A percentile compares a stretch with the other conserved stretches of the same genome.
Conservation (phyloP, 2,888 invertebrate species). For the Macrosoma leucophasiata region DNA sequence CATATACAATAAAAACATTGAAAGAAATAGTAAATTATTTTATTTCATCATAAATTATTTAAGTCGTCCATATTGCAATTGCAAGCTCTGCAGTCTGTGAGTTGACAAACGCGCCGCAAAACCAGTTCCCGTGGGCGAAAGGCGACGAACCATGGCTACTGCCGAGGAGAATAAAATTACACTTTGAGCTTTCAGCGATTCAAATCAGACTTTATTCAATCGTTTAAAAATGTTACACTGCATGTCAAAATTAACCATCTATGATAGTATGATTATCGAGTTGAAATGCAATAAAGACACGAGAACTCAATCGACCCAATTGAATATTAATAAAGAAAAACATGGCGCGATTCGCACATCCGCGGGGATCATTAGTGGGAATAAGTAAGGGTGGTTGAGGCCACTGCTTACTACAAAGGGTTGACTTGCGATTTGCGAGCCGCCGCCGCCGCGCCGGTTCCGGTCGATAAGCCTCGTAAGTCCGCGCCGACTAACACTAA, state of each 20-base stretch:
- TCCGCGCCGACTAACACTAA: conserved; percentile 4
- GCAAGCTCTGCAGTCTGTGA: conserved; percentile 20
- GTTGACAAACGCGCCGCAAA: conserved; percentile 36
- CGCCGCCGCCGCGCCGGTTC: conserved; percentile 31
- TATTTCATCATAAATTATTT: too few relatives aligned
- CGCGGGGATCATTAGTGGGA: conserved; percentile 31
- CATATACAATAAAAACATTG: conserved; percentile 11
- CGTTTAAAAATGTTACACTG: too few relatives aligned
- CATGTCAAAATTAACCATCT: too few relatives aligned
- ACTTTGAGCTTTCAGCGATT: too few relatives aligned
- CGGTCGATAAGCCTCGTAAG: conserved; percentile 40
- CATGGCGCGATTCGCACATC: conserved; percentile 14
- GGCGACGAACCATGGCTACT: conserved; percentile 33
- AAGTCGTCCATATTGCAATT: conserved; percentile 20
- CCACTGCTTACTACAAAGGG: conserved; percentile 40
- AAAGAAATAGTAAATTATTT: conserved; percentile 16
- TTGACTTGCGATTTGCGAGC: conserved; percentile 40
- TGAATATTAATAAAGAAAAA: conserved; percentile 4
- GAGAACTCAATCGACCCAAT: too few relatives aligned
- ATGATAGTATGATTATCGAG: too few relatives aligned
- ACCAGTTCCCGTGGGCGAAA: conserved; percentile 58
- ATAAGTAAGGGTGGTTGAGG: conserved; percentile 36
- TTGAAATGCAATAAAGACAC: too few relatives aligned
- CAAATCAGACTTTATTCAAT: too few relatives aligned
- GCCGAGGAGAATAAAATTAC: conserved; percentile 22